Conservation (phyloP, 2,888 invertebrate species). For the Lochmaea crataegi region DNA sequence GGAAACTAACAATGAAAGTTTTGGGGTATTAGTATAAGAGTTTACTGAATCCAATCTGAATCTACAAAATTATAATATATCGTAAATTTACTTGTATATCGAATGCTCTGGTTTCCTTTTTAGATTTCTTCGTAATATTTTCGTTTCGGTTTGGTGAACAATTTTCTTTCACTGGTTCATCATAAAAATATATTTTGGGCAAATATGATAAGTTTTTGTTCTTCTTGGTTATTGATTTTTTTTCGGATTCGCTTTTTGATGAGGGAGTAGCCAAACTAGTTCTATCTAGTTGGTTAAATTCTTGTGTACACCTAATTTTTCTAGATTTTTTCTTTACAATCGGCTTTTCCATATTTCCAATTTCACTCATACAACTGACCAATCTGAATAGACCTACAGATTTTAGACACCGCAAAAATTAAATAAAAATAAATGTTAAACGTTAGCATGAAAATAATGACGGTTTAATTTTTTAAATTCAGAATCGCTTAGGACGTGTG, state of each 20-base stretch:
- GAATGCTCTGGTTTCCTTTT: neutral
- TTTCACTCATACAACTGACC: too few species aligned
- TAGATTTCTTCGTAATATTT: neutral
- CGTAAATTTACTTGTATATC: neutral
- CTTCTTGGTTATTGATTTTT: constrained; percentile 17
- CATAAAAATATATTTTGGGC: neutral
- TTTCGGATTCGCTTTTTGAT: constrained; percentile 8
- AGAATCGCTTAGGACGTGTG: neutral
- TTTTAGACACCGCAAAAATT: neutral
- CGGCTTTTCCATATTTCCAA: neutral
- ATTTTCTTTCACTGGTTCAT: constrained; percentile 1
- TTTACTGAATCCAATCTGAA: too few species aligned
- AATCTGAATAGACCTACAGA: neutral
- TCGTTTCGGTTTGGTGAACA: constrained; percentile 2
- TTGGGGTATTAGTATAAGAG: too few species aligned
- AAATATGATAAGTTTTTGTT: constrained; percentile 23
- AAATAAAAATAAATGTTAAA: neutral
- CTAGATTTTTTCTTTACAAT: constrained; percentile 5
- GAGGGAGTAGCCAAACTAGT: constrained; percentile 2
- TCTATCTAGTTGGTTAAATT: constrained; percentile 26
- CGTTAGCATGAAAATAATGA: neutral
- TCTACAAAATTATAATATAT: too few species aligned
- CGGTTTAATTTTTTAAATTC: constrained; percentile 2
- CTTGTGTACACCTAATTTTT: constrained; percentile 33
- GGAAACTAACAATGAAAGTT: too few species aligned